Evolutionary conservation across 2,113 vertebrate species (phyloP).

Genomic region (Blennius ocellaris): DNA sequence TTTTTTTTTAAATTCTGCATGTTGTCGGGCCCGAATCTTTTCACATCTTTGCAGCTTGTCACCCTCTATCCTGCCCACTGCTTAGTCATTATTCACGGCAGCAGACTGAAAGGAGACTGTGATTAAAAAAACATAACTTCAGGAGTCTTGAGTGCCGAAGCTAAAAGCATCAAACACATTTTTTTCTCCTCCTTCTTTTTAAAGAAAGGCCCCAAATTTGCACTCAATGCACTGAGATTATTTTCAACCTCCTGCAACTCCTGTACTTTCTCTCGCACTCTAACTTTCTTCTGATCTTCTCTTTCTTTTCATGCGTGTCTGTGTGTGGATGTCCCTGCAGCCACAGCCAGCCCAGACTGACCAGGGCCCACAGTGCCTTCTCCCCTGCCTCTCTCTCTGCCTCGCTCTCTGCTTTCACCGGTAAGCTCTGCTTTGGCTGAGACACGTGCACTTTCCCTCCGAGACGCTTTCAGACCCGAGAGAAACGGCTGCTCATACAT

Average conservation of each 20-base stretch:
- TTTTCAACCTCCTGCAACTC: slow-evolving; percentile 27
- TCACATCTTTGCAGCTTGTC: slow-evolving; percentile 38
- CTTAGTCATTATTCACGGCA: slow-evolving; percentile 47
- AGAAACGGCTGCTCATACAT: too few species aligned
- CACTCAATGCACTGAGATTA: background rate
- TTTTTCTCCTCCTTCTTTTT: background rate
- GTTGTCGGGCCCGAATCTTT: slow-evolving; percentile 3
- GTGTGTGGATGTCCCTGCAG: slow-evolving; percentile 40
- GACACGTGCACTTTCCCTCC: background rate
- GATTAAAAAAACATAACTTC: slow-evolving; percentile 59
- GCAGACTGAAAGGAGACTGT: slow-evolving; percentile 24
- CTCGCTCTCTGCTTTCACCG: slow-evolving; percentile 95
- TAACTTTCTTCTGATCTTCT: slow-evolving; percentile 16
- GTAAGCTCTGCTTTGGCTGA: slow-evolving; percentile 80
- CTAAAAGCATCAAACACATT: slow-evolving; percentile 39
- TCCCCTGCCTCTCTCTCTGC: slow-evolving; percentile 93
- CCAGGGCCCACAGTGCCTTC: slow-evolving; percentile 98
- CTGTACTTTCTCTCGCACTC: slow-evolving; percentile 32
- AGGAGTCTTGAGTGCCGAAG: slow-evolving; percentile 37
- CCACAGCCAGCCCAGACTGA: slow-evolving; percentile 90
- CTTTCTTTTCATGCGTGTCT: background rate
- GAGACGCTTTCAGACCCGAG: too few species aligned
- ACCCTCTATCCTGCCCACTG: slow-evolving; percentile 20
- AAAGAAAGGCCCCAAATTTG: slow-evolving; percentile 17
- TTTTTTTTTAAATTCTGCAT: background rate